A percentile compares a stretch with the other conserved stretches of the same genome.
These are phyloP conservation scores for Patiria pectinifera DNA, from an alignment of 53 echinoderm and acorn worm genomes.

Conservation along the genomic window DNA sequence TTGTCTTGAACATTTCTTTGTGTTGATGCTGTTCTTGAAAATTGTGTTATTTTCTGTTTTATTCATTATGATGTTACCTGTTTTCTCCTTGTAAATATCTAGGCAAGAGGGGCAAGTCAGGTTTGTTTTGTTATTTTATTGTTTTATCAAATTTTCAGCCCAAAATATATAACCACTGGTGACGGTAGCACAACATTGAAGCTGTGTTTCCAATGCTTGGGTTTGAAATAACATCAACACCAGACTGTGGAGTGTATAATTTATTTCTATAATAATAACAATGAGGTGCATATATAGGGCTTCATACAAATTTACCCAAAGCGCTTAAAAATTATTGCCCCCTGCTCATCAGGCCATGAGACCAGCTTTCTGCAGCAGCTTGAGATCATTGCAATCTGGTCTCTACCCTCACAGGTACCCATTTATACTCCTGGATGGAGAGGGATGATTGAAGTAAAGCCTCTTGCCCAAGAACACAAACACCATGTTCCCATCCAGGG, in stretches of 20 bases:
- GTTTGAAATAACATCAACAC: not conserved
- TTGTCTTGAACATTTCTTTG: not conserved
- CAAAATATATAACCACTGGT: not conserved
- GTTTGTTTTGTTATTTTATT: constrained; percentile 42
- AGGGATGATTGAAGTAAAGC: no score
- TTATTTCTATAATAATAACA: not conserved
- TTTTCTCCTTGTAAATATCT: constrained; percentile 11
- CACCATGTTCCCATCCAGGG: no score
- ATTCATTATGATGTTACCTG: no score
- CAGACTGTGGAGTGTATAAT: not conserved
- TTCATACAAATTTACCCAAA: no score
- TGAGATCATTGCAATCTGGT: no score
- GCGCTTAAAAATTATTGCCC: no score
- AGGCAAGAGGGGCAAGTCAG: constrained; percentile 73
- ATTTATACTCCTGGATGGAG: no score
- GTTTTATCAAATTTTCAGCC: not conserved
- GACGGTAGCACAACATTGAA: not conserved
- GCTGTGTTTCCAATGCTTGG: not conserved
- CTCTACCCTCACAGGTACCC: no score
- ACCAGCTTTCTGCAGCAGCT: no score
- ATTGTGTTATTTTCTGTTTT: not conserved
- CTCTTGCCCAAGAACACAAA: no score
- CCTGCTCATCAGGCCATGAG: no score
- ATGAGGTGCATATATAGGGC: not conserved
- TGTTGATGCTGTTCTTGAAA: not conserved